phyloP scores from a whole-genome alignment of 2,113 vertebrate genomes.

The Trogon melanurus region DNA sequence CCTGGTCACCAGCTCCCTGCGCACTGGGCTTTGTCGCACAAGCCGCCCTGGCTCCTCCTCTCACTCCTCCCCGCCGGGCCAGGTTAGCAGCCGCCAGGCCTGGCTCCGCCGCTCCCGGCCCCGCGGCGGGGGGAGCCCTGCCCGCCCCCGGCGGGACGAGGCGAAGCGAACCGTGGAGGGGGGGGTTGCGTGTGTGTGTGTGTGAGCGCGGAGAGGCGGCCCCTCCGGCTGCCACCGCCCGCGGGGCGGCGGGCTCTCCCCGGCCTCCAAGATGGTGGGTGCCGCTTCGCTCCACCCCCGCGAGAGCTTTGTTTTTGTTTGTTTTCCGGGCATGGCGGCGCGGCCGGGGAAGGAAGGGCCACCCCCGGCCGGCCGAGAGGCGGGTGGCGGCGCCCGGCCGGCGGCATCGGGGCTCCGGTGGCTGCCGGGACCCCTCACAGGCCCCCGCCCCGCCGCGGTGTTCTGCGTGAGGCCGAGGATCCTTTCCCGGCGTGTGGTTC shows the following conservation, averaged over 20 bases:
- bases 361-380: neutral
- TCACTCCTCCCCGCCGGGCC: neutral
- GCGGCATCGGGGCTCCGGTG: neutral
- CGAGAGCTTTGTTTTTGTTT: neutral
- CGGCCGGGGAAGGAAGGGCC: neutral
- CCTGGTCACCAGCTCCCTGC: slow-evolving; percentile 61
- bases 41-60: slow-evolving; percentile 46
- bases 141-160: neutral
- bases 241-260: neutral
- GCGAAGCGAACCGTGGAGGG: rapidly evolving
- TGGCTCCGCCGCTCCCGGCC: neutral
- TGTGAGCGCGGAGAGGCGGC: no score
- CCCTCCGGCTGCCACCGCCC: neutral
- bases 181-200: no score
- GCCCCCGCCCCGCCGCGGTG: rapidly evolving
- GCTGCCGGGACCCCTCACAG: no score
- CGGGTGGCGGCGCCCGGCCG: no score
- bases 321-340: slow-evolving; percentile 39
- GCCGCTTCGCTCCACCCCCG: neutral
- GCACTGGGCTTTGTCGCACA: slow-evolving; percentile 56
- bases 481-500: neutral
- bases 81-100: neutral
- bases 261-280: slow-evolving; percentile 30
- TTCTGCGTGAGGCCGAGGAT: neutral
- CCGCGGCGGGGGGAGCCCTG: neutral